A percentile compares a stretch with the other conserved stretches of the same genome.
These are phyloP conservation scores for Hermetia illucens DNA, from an alignment of 1,140 invertebrate genomes.

Conservation along the genomic window DNA sequence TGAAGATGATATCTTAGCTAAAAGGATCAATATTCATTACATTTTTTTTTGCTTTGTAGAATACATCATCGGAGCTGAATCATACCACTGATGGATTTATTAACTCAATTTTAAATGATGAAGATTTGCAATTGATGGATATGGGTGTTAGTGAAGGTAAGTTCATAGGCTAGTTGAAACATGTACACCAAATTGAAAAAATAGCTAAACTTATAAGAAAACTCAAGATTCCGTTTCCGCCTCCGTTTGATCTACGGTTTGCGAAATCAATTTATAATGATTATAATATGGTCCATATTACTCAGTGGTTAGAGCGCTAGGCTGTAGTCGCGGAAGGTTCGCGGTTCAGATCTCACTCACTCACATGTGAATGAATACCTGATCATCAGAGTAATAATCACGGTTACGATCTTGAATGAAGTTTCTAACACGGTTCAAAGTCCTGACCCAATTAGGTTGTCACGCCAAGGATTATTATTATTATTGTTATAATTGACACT, in stretches of 20 bases:
- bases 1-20: conserved; percentile 9
- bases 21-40: conserved; percentile 2
- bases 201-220: background rate
- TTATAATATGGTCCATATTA: background rate
- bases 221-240: background rate
- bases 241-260: background rate
- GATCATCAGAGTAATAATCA: background rate
- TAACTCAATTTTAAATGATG: conserved; percentile 72
- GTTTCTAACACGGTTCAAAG: too few relatives aligned
- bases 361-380: background rate
- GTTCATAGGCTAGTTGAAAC: conserved; percentile 22
- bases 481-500: too few relatives aligned
- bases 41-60: conserved; percentile 23
- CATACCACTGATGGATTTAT: conserved; percentile 69
- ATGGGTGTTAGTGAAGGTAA: conserved; percentile 78
- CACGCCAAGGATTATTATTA: too few relatives aligned
- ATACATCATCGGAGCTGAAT: conserved; percentile 46
- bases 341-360: background rate
- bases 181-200: background rate
- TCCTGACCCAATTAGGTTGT: too few relatives aligned
- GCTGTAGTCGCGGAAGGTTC: background rate
- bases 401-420: too few relatives aligned
- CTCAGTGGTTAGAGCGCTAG: background rate
- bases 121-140: conserved; percentile 77
- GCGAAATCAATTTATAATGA: background rate